These are phyloP conservation scores for Tridacna gigas DNA, from an alignment of 2,888 invertebrate species.

Conservation along the genomic window DNA sequence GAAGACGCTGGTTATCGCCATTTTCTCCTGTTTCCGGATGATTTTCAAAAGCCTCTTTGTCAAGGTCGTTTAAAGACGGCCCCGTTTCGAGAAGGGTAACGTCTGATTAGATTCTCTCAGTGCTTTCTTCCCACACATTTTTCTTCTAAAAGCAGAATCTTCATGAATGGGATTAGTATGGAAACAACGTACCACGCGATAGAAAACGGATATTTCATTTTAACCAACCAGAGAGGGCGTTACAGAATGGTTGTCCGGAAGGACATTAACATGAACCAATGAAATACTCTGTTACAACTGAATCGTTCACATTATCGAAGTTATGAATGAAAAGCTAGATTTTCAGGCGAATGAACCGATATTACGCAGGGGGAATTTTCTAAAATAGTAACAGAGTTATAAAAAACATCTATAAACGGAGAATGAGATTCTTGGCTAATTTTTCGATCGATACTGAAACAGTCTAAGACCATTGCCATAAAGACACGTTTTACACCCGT, in stretches of 20 bases:
- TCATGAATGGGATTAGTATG: constrained; percentile 22
- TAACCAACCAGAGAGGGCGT: background rate
- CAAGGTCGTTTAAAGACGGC: too few species aligned
- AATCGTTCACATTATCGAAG: background rate
- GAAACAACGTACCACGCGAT: background rate
- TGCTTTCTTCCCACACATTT: constrained; percentile 13
- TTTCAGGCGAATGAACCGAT: background rate
- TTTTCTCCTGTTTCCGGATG: background rate
- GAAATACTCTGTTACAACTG: background rate
- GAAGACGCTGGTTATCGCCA: background rate
- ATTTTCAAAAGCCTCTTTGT: too few species aligned
- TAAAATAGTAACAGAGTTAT: too few species aligned
- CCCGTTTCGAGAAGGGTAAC: background rate
- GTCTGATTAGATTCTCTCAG: constrained; percentile 17
- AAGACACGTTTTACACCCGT: too few species aligned
- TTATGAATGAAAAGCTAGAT: constrained; percentile 8
- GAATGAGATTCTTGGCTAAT: too few species aligned
- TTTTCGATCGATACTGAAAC: too few species aligned
- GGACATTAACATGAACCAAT: background rate
- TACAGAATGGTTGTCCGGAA: background rate
- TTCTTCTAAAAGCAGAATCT: constrained; percentile 12
- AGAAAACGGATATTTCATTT: background rate
- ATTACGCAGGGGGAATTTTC: too few species aligned
- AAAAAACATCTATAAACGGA: too few species aligned
- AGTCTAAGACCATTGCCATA: too few species aligned